A percentile compares a stretch with the other conserved stretches of the same genome.
These are phyloP conservation scores for Tethea ocularis DNA, from an alignment of 2,888 invertebrate species.

Conservation along the genomic window DNA sequence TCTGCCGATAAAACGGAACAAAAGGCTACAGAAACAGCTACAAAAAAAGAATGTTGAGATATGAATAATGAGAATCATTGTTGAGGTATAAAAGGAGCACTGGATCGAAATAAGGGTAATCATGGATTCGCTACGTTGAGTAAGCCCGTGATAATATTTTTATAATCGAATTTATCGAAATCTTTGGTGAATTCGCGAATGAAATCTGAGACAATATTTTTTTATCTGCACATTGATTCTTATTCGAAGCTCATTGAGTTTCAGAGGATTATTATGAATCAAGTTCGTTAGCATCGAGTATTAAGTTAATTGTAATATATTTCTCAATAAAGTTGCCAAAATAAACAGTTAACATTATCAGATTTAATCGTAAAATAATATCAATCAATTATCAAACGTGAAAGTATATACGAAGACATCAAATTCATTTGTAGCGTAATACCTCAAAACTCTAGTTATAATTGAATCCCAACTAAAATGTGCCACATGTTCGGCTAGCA, in stretches of 20 bases:
- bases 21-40: slow-evolving; percentile 46
- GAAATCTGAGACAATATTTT: neutral
- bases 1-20: slow-evolving; percentile 56
- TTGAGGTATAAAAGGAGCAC: slow-evolving; percentile 53
- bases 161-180: neutral
- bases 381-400: neutral
- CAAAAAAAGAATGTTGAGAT: slow-evolving; percentile 51
- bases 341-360: no score
- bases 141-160: slow-evolving; percentile 26
- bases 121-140: slow-evolving; percentile 38
- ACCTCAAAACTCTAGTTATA: slow-evolving; percentile 14
- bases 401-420: slow-evolving; percentile 2
- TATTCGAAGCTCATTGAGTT: neutral
- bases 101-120: slow-evolving; percentile 53
- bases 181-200: neutral
- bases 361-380: no score
- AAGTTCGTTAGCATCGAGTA: no score
- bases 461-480: slow-evolving; percentile 32
- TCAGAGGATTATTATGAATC: neutral
- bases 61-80: slow-evolving; percentile 67
- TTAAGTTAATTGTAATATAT: no score
- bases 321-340: no score
- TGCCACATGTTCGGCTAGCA: slow-evolving; percentile 45
- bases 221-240: neutral
- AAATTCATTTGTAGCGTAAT: slow-evolving; percentile 11